Base-by-base conservation (phyloP, 1,140 invertebrate genomes). In the Zaprionus capensis region DNA sequence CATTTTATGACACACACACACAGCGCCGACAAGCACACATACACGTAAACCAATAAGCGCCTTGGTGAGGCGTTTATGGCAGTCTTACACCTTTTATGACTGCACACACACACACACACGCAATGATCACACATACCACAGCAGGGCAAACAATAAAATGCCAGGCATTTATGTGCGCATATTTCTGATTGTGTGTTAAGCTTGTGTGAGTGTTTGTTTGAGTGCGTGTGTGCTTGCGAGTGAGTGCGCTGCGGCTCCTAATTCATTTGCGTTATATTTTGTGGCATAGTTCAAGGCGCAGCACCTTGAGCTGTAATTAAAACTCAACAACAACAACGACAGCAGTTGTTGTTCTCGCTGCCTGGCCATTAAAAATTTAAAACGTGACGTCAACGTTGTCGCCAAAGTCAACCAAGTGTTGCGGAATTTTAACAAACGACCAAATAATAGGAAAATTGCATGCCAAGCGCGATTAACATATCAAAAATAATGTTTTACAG, bases 111-210 rank as follows among this genome's bases (percentile, higher is more conserved):
- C 56, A 20, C 34, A 46, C 46, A 38, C 20, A n/a, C 12, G 3
- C 41, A 57, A 11, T 11, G 7, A 20, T 38, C 66, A 51, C 58
- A 53, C 59, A 55, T 51, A 51, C 31, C 31, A 17, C 24, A 58
- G 51, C 62, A 63, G 59, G 80, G 79, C 82, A 83, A 87, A 88
- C 84, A 87, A 87, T 87, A 87, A 87, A 87, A 88, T 88, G 70
- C 67, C 65, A 57, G 62, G 77, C 84, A 86, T 86, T 82, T 86
- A 87, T 87, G 81, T 82, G 83, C 67, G 65, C 83, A 87, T 88
- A 83, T 81, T 76, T 86, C 72, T 69, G 76, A 87, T 82, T 82
- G 69, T 87, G 57, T 86, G 77, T 56, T 51, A 58, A 70, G 53
- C 9, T 22, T 44, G 15, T 12, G 11, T 9, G 28, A 34, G 24